Conservation (phyloP, 2,797 vertebrate species). For the Sebastes glaucus region DNA sequence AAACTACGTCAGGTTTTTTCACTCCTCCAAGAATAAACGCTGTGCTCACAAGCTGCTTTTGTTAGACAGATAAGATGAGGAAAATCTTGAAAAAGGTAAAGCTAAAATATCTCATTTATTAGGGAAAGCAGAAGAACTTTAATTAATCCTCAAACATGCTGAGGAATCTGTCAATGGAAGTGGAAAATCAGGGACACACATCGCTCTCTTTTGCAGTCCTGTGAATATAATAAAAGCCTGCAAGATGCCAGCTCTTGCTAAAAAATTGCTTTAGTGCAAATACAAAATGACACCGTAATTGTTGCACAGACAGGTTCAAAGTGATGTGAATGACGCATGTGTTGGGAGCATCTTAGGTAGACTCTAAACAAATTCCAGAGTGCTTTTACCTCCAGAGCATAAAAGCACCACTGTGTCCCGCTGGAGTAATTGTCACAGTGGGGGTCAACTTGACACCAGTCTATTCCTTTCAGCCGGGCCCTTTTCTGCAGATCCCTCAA, state of each 20-base stretch:
- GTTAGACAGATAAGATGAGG: conserved; percentile 28
- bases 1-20: conserved; percentile 77
- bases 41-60: conserved; percentile 56
- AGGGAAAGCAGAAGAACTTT: not conserved
- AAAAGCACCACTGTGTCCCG: conserved; percentile 26
- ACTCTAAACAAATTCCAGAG: conserved; percentile 22
- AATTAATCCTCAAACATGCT: not conserved
- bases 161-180: not conserved
- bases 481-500: not conserved
- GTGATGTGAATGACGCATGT: not conserved
- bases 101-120: not conserved
- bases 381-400: conserved; percentile 26
- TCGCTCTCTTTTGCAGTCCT: not conserved
- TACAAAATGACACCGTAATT: not conserved
- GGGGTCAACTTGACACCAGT: conserved; percentile 24
- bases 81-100: conserved; percentile 2
- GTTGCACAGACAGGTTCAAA: not conserved
- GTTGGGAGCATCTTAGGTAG: not conserved
- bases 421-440: conserved; percentile 20
- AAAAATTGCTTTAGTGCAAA: not conserved
- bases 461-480: not conserved
- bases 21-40: conserved; percentile 78
- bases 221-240: not conserved
- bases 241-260: not conserved
- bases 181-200: not conserved